Evolutionary conservation across 2,888 invertebrate genomes (phyloP).

Genomic region (Euspilapteryx auroguttella): DNA sequence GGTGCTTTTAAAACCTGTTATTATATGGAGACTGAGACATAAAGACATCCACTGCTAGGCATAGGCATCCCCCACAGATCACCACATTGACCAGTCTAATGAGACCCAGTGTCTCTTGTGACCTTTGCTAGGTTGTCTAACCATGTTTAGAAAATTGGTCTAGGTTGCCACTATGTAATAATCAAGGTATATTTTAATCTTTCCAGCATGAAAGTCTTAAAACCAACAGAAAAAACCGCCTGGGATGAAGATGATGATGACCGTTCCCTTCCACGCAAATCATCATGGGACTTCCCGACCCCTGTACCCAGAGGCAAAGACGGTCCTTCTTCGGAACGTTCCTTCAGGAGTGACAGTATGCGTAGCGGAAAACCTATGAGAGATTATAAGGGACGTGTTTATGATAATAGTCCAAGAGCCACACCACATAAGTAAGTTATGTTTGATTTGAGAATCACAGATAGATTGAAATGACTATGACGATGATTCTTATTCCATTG

Average conservation of each 20-base stretch:
- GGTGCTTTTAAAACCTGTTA: too few relatives aligned
- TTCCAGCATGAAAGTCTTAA: conserved; percentile 44
- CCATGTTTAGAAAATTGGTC: too few relatives aligned
- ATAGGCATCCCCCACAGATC: too few relatives aligned
- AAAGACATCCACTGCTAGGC: too few relatives aligned
- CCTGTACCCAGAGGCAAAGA: conserved; percentile 62
- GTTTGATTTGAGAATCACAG: conserved; percentile 9
- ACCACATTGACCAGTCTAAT: too few relatives aligned
- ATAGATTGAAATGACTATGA: too few relatives aligned
- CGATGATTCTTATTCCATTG: too few relatives aligned
- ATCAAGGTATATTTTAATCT: too few relatives aligned
- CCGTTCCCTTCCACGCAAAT: conserved; percentile 64
- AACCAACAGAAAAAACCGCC: conserved; percentile 67
- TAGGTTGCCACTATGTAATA: too few relatives aligned
- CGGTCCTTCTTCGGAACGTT: conserved; percentile 27
- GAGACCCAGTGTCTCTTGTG: too few relatives aligned
- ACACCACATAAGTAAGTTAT: conserved; percentile 77
- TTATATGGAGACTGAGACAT: too few relatives aligned
- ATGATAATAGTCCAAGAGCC: conserved; percentile 75
- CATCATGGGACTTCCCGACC: conserved; percentile 93
- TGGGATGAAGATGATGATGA: conserved; percentile 81
- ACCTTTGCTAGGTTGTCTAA: too few relatives aligned
- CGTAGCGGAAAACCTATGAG: conserved; percentile 23
- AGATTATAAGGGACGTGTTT: conserved; percentile 40
- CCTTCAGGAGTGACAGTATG: conserved; percentile 27